Conservation (phyloP, 2,888 invertebrate genomes). For the Latrodectus elegans region DNA sequence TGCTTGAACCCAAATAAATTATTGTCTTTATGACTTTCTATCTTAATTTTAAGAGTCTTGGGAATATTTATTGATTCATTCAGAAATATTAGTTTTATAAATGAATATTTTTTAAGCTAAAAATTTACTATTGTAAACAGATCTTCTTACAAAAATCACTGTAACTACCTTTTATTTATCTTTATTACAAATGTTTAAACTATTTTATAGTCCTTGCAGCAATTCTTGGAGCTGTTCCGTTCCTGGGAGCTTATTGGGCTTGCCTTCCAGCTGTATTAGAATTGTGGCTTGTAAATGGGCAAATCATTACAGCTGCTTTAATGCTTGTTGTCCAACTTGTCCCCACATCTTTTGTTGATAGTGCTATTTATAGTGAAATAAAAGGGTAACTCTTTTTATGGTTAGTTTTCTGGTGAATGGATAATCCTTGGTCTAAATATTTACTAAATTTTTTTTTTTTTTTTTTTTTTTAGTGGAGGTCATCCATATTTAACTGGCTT, state of each 20-base stretch:
- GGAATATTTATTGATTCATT: no score
- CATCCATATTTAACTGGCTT: conserved; percentile 98
- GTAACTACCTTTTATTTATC: background rate
- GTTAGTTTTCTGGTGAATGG: background rate
- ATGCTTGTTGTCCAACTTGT: conserved; percentile 90
- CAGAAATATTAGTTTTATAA: no score
- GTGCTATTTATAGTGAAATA: conserved; percentile 96
- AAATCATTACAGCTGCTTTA: conserved; percentile 86
- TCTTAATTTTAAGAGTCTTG: no score
- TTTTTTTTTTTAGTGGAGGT: conserved; percentile 81
- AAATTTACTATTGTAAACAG: no score
- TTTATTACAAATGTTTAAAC: background rate
- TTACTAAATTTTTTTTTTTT: conserved; percentile 16
- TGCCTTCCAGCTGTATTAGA: conserved; percentile 95
- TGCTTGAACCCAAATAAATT: no score
- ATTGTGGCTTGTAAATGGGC: conserved; percentile 93
- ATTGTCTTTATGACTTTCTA: no score
- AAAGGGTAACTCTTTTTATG: conserved; percentile 82
- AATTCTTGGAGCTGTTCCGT: conserved; percentile 94
- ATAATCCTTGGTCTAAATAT: background rate
- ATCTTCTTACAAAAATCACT: no score
- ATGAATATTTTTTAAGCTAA: no score
- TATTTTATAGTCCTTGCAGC: conserved; percentile 85
- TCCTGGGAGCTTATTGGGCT: conserved; percentile 96
- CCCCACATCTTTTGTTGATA: conserved; percentile 93